Base-by-base conservation (phyloP, 1,140 invertebrate genomes). In the Drosophila sucinea region DNA sequence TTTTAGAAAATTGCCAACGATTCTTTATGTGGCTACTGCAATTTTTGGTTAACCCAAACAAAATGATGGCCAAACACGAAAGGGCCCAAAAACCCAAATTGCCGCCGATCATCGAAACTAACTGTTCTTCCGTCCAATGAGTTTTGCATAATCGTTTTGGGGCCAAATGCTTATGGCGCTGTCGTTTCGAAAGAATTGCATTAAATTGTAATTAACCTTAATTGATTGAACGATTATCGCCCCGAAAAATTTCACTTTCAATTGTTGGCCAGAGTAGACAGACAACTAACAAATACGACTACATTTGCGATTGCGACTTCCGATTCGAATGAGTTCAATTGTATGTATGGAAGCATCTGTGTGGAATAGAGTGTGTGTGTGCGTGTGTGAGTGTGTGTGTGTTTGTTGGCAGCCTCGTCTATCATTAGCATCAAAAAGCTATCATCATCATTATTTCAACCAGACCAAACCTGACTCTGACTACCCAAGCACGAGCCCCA, bases 341-440 rank as follows among this genome's bases (percentile, higher is more conserved):
- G 56, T 47, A 56, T 38, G 44, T 41, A 17, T 17, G 40, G 58
- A 62, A 54, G 29, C 33, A 58, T 64, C 51, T 57, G 61, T 41
- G 29, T 58, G 41, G 57, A 25, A 60, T 1, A 51, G 44, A 41
- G 38, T 56, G 44, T 64, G 62, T 33, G 7, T 25, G 40, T 38
- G 35, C 10, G 44, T 65, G 38, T 47, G 44, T 68, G 54, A 67
- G 44, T 41, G 10, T 44, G 41, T 27, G 3, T 51, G 23, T 51
- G 44, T 51, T 23, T 51, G 44, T 23, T 51, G 1, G 44, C 44
- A 51, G 44, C 44, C 44, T 51, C 44, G 54, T 75, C 84, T 89
- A 89, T 81, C 83, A 89, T 87, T 89, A 87, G 70, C 84, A 87
- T 87, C 84, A 84, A 77, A 87, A 87, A 84, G 85, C 83, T 80